These are phyloP conservation scores for Phasia obesa DNA, from an alignment of 2,888 invertebrate species.

Conservation along the genomic window DNA sequence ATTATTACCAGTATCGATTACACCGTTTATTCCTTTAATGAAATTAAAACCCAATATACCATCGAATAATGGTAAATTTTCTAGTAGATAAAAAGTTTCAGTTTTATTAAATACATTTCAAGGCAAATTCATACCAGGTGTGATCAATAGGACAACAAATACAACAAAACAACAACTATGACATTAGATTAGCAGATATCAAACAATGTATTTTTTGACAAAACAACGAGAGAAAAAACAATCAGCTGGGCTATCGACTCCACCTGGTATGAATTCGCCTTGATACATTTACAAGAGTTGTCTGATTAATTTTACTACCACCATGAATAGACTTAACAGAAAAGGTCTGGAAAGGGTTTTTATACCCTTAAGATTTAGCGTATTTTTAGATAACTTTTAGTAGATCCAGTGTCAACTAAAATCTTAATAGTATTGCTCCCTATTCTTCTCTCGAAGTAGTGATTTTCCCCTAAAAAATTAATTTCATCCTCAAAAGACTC, in stretches of 20 bases:
- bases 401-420: conserved; percentile 57
- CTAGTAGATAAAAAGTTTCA: conserved; percentile 56
- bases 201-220: too few species aligned
- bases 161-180: too few species aligned
- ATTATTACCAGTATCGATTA: conserved; percentile 27
- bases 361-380: conserved; percentile 39
- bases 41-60: conserved; percentile 68
- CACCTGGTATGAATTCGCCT: too few species aligned
- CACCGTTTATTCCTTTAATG: conserved; percentile 23
- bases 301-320: conserved; percentile 22
- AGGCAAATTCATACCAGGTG: too few species aligned
- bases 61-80: conserved; percentile 60
- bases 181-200: too few species aligned
- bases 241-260: too few species aligned
- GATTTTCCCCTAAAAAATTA: conserved; percentile 58
- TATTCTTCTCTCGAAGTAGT: conserved; percentile 39
- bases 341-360: conserved; percentile 16
- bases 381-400: conserved; percentile 64
- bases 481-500: conserved; percentile 39
- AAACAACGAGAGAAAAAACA: too few species aligned
- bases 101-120: conserved; percentile 59
- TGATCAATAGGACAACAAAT: too few species aligned
- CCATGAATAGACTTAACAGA: conserved; percentile 57
- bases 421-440: conserved; percentile 36
- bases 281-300: conserved; percentile 41